These are phyloP conservation scores for Mormyrus lacerda DNA, from an alignment of 2,113 vertebrate genomes.

Conservation along the genomic window DNA sequence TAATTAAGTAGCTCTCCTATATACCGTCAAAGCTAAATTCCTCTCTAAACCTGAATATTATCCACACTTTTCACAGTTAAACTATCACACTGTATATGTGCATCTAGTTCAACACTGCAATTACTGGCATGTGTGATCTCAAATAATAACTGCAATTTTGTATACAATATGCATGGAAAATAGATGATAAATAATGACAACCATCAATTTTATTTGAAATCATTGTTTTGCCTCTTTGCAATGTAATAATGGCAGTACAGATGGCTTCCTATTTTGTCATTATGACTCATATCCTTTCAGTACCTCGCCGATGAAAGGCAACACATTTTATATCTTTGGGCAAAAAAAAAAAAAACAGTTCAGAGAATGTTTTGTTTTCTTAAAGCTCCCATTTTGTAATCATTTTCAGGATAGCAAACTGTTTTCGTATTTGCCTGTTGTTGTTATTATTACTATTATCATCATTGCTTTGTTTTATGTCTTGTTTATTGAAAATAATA, in stretches of 20 bases:
- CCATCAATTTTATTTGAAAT: conserved; percentile 44
- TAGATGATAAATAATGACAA: conserved; percentile 49
- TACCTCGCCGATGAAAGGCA: not conserved
- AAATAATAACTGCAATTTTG: conserved; percentile 57
- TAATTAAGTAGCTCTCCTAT: not conserved
- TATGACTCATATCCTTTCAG: conserved; percentile 9
- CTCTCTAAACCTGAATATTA: not conserved
- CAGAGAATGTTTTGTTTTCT: not conserved
- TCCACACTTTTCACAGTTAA: conserved; percentile 17
- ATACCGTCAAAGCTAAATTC: not conserved
- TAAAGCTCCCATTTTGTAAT: not conserved
- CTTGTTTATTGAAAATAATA: not conserved
- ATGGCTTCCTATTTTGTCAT: conserved; percentile 19
- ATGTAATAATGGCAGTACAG: conserved; percentile 32
- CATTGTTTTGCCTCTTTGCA: conserved; percentile 41
- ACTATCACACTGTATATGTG: conserved; percentile 43
- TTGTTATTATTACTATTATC: not conserved
- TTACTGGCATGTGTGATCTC: conserved; percentile 48
- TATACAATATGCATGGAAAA: conserved; percentile 39
- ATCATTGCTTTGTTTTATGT: not conserved
- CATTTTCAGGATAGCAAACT: not conserved
- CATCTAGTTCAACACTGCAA: conserved; percentile 50
- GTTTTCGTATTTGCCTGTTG: not conserved
- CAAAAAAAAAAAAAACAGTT: conserved; percentile 2
- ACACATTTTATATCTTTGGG: not conserved